Conservation (phyloP, 1,140 invertebrate species). For the Geopemphigus sp. region DNA sequence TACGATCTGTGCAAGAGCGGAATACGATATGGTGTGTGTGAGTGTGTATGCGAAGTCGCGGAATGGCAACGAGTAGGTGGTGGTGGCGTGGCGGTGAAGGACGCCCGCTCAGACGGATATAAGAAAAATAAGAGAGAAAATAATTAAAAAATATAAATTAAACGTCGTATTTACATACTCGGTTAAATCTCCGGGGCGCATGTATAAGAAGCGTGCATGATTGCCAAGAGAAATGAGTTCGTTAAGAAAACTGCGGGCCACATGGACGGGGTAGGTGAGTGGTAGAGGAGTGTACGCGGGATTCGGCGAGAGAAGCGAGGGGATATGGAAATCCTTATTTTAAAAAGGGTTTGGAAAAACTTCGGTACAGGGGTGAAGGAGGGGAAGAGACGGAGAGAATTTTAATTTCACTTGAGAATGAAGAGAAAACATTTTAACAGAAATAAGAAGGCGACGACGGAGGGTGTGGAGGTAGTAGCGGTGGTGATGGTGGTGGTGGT, state of each 20-base stretch:
- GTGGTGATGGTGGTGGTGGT: too few species aligned
- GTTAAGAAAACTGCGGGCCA: conserved; percentile 47
- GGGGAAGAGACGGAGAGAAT: conserved; percentile 51
- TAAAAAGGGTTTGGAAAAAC: conserved; percentile 52
- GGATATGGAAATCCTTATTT: conserved; percentile 52
- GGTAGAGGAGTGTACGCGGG: neutral
- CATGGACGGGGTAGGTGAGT: neutral
- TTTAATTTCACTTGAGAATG: conserved; percentile 54
- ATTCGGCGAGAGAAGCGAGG: conserved; percentile 3
- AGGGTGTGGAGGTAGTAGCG: neutral
- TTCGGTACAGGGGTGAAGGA: conserved; percentile 48
- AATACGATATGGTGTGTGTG: too few species aligned
- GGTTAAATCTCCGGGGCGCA: conserved; percentile 46
- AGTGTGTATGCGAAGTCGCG: neutral
- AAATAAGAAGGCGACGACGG: conserved; percentile 52
- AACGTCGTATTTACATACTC: conserved; percentile 49
- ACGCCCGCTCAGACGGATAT: too few species aligned
- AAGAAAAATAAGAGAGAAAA: conserved; percentile 49
- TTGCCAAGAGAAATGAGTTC: conserved; percentile 49
- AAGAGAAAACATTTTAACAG: conserved; percentile 54
- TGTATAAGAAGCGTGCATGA: conserved; percentile 48
- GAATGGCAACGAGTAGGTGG: neutral
- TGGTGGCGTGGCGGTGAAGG: neutral
- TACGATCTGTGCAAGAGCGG: neutral
- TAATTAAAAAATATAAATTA: conserved; percentile 50